These are phyloP conservation scores for Athalia cordata DNA, from an alignment of 2,888 invertebrate genomes.

Conservation along the genomic window DNA sequence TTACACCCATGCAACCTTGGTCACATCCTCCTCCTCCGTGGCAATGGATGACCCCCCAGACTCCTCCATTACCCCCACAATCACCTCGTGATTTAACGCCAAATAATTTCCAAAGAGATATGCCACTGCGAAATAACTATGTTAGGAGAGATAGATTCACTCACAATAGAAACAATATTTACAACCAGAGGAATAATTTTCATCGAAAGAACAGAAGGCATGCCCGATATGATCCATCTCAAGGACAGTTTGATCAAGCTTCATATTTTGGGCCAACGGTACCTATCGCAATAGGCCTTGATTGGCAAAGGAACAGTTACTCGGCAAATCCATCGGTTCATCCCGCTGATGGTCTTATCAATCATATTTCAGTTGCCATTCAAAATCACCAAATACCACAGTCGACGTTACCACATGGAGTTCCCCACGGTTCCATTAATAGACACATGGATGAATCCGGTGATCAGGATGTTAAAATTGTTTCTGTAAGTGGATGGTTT, in stretches of 20 bases:
- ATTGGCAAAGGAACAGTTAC: slow-evolving; percentile 67
- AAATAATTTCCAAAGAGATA: slow-evolving; percentile 64
- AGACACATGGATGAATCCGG: slow-evolving; percentile 59
- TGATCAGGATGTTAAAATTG: slow-evolving; percentile 62
- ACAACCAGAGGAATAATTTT: slow-evolving; percentile 66
- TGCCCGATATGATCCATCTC: slow-evolving; percentile 62
- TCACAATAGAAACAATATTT: slow-evolving; percentile 65
- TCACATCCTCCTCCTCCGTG: slow-evolving; percentile 63
- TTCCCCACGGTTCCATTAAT: slow-evolving; percentile 48
- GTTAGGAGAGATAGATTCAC: slow-evolving; percentile 65
- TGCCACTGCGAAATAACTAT: slow-evolving; percentile 64
- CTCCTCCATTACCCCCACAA: slow-evolving; percentile 62
- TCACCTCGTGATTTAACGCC: slow-evolving; percentile 59
- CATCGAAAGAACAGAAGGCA: slow-evolving; percentile 67
- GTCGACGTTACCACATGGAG: slow-evolving; percentile 54
- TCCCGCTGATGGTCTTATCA: slow-evolving; percentile 59
- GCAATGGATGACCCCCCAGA: slow-evolving; percentile 70
- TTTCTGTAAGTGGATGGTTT: slow-evolving; percentile 52
- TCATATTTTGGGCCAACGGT: slow-evolving; percentile 65
- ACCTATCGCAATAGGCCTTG: slow-evolving; percentile 59
- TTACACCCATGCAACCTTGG: slow-evolving; percentile 67
- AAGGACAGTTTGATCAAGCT: slow-evolving; percentile 64
- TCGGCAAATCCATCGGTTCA: slow-evolving; percentile 51
- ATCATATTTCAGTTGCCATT: slow-evolving; percentile 63
- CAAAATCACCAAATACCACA: slow-evolving; percentile 59